A percentile compares a stretch with the other conserved stretches of the same genome.
Evolutionary conservation across 37 sponge, comb jelly and placozoan genomes (phyloP).

Genomic region (Geodia barretti): DNA sequence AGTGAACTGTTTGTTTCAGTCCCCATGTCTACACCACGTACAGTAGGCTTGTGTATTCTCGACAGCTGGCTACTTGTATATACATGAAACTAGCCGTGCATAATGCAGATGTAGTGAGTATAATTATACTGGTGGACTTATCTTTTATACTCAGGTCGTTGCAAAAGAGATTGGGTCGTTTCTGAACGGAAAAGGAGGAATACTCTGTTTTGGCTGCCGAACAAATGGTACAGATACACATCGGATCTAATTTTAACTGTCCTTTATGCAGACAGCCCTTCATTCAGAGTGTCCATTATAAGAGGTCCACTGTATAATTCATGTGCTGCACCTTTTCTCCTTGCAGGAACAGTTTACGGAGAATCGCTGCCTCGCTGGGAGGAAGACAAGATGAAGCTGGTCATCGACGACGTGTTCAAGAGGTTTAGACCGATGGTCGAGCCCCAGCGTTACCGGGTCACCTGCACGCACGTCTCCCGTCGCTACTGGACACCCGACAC

Average conservation of each 20-base stretch:
- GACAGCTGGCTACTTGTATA: too few relatives aligned
- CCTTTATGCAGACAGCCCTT: too few relatives aligned
- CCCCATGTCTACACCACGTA: too few relatives aligned
- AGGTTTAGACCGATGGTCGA: constrained; percentile 38
- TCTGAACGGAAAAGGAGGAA: constrained; percentile 61
- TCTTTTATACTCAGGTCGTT: constrained; percentile 5
- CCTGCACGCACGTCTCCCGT: constrained; percentile 23
- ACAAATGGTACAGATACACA: constrained; percentile 17
- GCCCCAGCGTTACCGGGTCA: constrained; percentile 19
- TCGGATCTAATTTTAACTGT: neutral
- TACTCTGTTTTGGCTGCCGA: constrained; percentile 54
- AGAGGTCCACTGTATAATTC: neutral
- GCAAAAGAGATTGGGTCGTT: constrained; percentile 22
- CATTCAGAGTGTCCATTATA: too few relatives aligned
- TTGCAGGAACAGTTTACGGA: constrained; percentile 28
- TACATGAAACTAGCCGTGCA: neutral
- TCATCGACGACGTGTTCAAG: constrained; percentile 36
- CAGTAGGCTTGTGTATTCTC: too few relatives aligned
- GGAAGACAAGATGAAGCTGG: constrained; percentile 33
- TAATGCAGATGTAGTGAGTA: too few relatives aligned
- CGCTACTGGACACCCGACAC: neutral
- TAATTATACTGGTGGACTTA: too few relatives aligned
- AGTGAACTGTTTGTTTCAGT: too few relatives aligned
- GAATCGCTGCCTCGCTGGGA: constrained; percentile 20
- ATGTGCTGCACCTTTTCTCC: neutral